Evolutionary conservation across 2,888 invertebrate species (phyloP).

Genomic region (Volucella zonaria): DNA sequence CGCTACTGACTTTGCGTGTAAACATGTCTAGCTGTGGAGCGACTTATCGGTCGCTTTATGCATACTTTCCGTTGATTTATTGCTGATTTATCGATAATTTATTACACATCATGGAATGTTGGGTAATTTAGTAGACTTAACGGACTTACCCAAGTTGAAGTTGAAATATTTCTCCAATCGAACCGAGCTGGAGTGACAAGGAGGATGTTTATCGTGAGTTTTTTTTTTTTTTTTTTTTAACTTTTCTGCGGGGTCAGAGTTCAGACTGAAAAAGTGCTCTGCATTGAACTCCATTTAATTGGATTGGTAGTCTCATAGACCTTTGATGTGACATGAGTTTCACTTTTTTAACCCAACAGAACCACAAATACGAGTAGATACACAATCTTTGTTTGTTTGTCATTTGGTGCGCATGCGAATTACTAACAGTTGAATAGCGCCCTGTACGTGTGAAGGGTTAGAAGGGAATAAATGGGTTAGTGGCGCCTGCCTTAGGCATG

Average conservation of each 20-base stretch:
- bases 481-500: slow-evolving; percentile 70
- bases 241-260: slow-evolving; percentile 31
- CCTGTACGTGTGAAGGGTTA: neutral
- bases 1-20: slow-evolving; percentile 56
- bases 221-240: too few species aligned
- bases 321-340: slow-evolving; percentile 61
- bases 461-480: slow-evolving; percentile 66
- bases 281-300: slow-evolving; percentile 51
- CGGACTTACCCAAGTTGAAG: slow-evolving; percentile 50
- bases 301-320: slow-evolving; percentile 45
- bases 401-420: slow-evolving; percentile 26
- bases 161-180: slow-evolving; percentile 38
- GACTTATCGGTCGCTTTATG: slow-evolving; percentile 69
- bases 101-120: slow-evolving; percentile 71
- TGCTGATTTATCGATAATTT: slow-evolving; percentile 72
- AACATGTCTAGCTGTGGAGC: slow-evolving; percentile 43
- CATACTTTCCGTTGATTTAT: slow-evolving; percentile 70
- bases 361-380: slow-evolving; percentile 3
- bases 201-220: slow-evolving; percentile 13
- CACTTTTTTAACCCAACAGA: slow-evolving; percentile 24
- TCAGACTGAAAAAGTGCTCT: slow-evolving; percentile 31
- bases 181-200: slow-evolving; percentile 4
- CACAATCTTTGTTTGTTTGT: slow-evolving; percentile 15
- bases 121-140: slow-evolving; percentile 61
- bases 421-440: slow-evolving; percentile 44